Evolutionary conservation across 1,140 invertebrate species (phyloP).

Genomic region (Hypothenemus hampei): DNA sequence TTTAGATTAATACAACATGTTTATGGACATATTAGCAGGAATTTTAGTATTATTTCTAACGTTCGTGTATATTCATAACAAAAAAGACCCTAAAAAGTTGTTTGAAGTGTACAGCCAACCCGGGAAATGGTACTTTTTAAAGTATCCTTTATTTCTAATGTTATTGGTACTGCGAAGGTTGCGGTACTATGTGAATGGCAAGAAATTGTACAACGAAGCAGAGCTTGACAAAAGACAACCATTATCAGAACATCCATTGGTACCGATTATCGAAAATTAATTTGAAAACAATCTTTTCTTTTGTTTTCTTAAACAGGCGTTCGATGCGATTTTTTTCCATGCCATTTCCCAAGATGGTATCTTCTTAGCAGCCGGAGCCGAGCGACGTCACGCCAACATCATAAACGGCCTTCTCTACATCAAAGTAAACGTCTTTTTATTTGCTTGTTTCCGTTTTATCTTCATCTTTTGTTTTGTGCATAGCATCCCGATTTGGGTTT

Average conservation of each 20-base stretch:
- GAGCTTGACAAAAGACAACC: constrained; percentile 58
- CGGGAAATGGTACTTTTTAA: constrained; percentile 59
- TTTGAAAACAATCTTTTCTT: not conserved
- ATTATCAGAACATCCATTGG: constrained; percentile 55
- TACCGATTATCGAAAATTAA: constrained; percentile 33
- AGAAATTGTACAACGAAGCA: constrained; percentile 29
- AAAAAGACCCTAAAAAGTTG: constrained; percentile 48
- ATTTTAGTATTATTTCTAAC: constrained; percentile 18
- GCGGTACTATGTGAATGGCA: constrained; percentile 34
- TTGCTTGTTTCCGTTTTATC: not conserved
- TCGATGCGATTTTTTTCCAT: constrained; percentile 60
- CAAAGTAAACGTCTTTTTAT: constrained; percentile 44
- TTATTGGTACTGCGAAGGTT: constrained; percentile 55
- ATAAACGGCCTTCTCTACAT: constrained; percentile 55
- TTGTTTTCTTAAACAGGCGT: constrained; percentile 47
- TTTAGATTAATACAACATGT: no score
- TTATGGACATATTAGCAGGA: constrained; percentile 21
- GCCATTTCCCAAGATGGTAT: constrained; percentile 48
- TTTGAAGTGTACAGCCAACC: constrained; percentile 55
- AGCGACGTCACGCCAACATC: constrained; percentile 51
- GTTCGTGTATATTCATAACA: constrained; percentile 9
- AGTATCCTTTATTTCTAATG: constrained; percentile 53
- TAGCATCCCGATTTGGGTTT: constrained; percentile 61
- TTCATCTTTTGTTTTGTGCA: constrained; percentile 7
- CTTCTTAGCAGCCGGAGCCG: constrained; percentile 52